These are phyloP conservation scores for Elegia similella DNA, from an alignment of 2,888 invertebrate species.

Conservation along the genomic window DNA sequence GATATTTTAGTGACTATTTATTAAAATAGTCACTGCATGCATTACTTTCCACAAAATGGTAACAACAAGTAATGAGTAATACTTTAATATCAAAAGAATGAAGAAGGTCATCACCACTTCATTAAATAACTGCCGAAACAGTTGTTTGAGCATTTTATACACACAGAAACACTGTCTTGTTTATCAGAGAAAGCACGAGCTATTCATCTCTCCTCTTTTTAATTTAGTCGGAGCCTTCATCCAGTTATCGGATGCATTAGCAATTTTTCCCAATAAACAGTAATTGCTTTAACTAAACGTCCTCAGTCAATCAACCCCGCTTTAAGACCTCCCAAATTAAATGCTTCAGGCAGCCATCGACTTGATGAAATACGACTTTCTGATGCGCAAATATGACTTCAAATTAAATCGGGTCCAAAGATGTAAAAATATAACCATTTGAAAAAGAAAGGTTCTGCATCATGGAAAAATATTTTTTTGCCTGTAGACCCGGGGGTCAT, in stretches of 20 bases:
- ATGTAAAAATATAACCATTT: no score
- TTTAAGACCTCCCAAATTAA: conserved; percentile 34
- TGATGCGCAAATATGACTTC: no score
- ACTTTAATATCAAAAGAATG: no score
- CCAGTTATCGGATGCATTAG: conserved; percentile 45
- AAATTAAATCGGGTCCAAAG: no score
- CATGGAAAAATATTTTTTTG: neutral
- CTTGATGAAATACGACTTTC: conserved; percentile 8
- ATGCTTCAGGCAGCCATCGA: neutral
- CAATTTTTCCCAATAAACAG: conserved; percentile 64
- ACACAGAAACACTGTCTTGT: neutral
- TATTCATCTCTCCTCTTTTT: neutral
- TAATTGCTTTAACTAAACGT: conserved; percentile 51
- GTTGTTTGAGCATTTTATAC: no score
- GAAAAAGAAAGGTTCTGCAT: no score
- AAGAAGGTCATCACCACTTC: no score
- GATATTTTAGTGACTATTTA: no score
- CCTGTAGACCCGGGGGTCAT: neutral
- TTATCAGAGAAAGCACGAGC: neutral
- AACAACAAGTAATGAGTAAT: no score
- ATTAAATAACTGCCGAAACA: no score
- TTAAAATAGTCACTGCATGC: no score
- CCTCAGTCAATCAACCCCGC: conserved; percentile 60
- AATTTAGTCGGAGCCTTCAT: conserved; percentile 19
- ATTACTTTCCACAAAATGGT: no score